Evolutionary conservation across 2,888 invertebrate species (phyloP).

Genomic region (Euspilapteryx auroguttella): DNA sequence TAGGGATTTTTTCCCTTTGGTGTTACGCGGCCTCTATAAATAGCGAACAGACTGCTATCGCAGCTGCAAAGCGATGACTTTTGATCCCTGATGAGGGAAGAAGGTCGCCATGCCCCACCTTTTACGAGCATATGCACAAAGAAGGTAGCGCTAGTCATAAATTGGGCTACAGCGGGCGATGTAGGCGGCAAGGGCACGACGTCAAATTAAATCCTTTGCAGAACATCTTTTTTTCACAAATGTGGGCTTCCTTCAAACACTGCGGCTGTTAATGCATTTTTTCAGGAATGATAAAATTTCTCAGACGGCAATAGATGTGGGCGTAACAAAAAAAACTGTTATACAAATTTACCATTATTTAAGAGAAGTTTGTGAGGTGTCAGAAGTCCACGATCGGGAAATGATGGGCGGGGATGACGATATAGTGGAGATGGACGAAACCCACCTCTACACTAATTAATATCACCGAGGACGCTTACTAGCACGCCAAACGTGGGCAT

Average conservation of each 20-base stretch:
- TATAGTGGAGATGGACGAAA: background rate
- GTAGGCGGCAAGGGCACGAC: background rate
- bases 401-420: background rate
- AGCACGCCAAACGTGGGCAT: background rate
- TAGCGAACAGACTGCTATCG: background rate
- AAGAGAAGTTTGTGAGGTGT: background rate
- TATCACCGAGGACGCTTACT: background rate
- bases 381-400: background rate
- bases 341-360: background rate
- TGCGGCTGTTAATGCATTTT: too few species aligned
- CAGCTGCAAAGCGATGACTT: background rate
- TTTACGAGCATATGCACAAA: background rate
- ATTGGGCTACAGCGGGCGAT: background rate
- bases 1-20: background rate
- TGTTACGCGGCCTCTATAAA: background rate
- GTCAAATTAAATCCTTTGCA: background rate
- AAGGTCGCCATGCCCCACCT: background rate
- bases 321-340: background rate
- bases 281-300: background rate
- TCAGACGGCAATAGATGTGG: background rate
- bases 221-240: background rate
- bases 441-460: background rate
- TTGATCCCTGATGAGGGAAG: background rate
- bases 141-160: background rate
- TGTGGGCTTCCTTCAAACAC: too few species aligned